Conservation (phyloP, 2,113 vertebrate species). For the Eudorcas thomsonii region DNA sequence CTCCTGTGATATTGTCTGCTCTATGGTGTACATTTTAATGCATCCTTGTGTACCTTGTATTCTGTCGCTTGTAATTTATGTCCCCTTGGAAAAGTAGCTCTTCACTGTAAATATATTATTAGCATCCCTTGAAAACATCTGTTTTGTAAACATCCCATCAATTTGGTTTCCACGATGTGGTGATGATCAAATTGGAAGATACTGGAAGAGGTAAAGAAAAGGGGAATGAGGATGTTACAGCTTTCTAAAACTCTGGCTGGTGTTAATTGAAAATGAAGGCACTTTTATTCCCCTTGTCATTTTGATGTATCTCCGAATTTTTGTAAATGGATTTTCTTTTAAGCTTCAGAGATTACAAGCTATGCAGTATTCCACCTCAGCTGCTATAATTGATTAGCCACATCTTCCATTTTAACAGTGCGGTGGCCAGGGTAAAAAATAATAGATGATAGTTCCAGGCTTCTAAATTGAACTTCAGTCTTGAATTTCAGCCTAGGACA, state of each 20-base stretch:
- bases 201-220: neutral
- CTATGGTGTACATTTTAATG: constrained; percentile 20
- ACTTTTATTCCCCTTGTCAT: constrained; percentile 66
- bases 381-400: constrained; percentile 62
- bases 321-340: constrained; percentile 68
- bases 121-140: constrained; percentile 25
- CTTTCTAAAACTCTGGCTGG: constrained; percentile 37
- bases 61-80: constrained; percentile 62
- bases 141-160: constrained; percentile 50
- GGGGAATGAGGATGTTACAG: constrained; percentile 18
- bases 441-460: constrained; percentile 51
- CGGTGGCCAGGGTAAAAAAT: constrained; percentile 36
- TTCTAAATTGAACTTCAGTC: constrained; percentile 53
- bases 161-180: constrained; percentile 27
- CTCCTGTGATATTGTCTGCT: neutral
- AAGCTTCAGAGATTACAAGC: constrained; percentile 60
- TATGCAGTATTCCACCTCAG: constrained; percentile 55
- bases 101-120: constrained; percentile 55
- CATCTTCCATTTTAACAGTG: constrained; percentile 53
- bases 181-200: constrained; percentile 50
- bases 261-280: constrained; percentile 68
- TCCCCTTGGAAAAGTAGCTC: constrained; percentile 48
- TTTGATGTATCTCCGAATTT: constrained; percentile 72
- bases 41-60: constrained; percentile 17
- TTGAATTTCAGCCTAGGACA: constrained; percentile 28